Percentiles rank a stretch among this genome's conserved stretches.
These are phyloP conservation scores for Eulemur macaco DNA, from an alignment of 2,113 vertebrate genomes.

Conservation along the genomic window DNA sequence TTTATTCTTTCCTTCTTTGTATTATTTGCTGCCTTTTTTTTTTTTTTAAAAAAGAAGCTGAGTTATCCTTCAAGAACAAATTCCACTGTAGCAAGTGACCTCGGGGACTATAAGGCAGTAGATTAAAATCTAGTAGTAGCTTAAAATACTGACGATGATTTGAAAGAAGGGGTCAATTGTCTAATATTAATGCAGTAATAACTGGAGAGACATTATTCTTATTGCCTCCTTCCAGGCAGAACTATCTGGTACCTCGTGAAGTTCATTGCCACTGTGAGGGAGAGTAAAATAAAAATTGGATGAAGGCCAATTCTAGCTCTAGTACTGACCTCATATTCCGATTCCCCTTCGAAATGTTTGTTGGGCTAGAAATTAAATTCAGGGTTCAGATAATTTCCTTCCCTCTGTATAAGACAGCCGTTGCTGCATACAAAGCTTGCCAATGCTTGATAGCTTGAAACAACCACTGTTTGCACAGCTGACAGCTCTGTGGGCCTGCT, in stretches of 20 bases:
- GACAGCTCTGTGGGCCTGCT: neutral
- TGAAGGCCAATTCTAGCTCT: neutral
- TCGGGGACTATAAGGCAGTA: constrained; percentile 23
- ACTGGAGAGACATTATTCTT: constrained; percentile 45
- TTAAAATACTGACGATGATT: constrained; percentile 52
- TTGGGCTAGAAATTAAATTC: neutral
- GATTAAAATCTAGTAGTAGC: constrained; percentile 57
- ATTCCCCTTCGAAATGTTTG: neutral
- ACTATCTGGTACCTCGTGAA: constrained; percentile 20
- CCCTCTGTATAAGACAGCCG: neutral
- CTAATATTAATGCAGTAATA: constrained; percentile 65
- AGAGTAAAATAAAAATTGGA: constrained; percentile 40
- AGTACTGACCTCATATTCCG: neutral
- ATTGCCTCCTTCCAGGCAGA: constrained; percentile 32
- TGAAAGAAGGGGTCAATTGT: constrained; percentile 59
- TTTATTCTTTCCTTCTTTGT: constrained; percentile 57
- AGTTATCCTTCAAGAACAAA: constrained; percentile 67
- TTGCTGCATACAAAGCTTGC: neutral
- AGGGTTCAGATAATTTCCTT: neutral
- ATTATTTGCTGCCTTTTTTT: constrained; percentile 52
- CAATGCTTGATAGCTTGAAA: neutral
- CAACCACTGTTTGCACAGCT: neutral
- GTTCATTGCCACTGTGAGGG: neutral
- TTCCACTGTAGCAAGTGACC: constrained; percentile 30
- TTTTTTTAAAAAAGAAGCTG: constrained; percentile 9